Base-by-base conservation (phyloP, 2,888 invertebrate species). In the Tipula unca region DNA sequence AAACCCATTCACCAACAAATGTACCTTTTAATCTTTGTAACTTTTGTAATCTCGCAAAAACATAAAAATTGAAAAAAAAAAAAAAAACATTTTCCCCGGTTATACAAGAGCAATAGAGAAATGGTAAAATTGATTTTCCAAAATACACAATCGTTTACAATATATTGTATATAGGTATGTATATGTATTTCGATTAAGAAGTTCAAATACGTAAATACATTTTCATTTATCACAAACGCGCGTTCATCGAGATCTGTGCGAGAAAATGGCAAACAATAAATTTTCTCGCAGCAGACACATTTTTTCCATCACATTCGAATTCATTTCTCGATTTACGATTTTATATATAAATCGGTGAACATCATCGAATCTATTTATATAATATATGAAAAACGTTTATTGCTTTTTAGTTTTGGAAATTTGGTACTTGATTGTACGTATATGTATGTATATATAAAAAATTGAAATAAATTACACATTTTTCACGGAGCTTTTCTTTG, bases 401-500 rank as follows among this genome's bases (percentile, higher is more conserved):
- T 69, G 69, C 69, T 20, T 69, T 69, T 69, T 69, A 10, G 6
- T 69, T 69, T 69, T 25, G 10, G 69, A 10, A 69, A 25, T 25
- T 25, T 25, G 20, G 69, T 69, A 69, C 13, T 6, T 10, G 6
- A 39, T 10, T 39, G 10, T 39, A 10, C 10, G 39, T 39, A 8
- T 39, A 10, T 39, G 39, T 39, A 10, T 39, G 39, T 39, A 10
- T 39, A 0, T 39, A 39, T 17, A 69, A 25, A 20, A 69, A 69
- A 69, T 13, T 25, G 69, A 20, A 69, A 69, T 69, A 69, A 69
- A 69, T 69, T 69, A 69, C 25, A 69, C 69, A 69, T 25, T 69
- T 69, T 69, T 69, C 69, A 69, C 69, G 69, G 69, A 69, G 69
- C 69, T 69, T 69, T 69, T 69, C 20, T 69, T 69, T 69, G 69